Conservation (phyloP, 2,797 vertebrate genomes). For the Crocodylus rhombifer region DNA sequence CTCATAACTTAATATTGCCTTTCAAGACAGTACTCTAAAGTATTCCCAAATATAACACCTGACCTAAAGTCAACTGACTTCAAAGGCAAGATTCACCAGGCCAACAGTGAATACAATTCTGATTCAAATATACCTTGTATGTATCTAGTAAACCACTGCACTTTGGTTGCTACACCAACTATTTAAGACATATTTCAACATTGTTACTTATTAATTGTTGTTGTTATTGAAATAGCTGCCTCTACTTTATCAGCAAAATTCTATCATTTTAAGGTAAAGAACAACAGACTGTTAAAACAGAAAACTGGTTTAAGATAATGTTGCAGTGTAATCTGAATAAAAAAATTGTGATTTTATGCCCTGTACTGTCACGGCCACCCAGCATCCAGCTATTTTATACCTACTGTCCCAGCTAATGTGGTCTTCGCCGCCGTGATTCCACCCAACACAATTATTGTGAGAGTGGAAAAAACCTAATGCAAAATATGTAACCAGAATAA, state of each 20-base stretch:
- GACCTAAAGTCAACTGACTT: not conserved
- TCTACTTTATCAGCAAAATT: not conserved
- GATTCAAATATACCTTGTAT: not conserved
- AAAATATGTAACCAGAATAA: not conserved
- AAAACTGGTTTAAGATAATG: not conserved
- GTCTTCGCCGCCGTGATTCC: not conserved
- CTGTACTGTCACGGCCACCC: not conserved
- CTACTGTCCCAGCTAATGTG: not conserved
- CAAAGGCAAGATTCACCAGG: not conserved
- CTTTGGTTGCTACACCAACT: not conserved
- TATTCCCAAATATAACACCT: not conserved
- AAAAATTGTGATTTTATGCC: not conserved
- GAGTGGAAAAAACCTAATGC: not conserved
- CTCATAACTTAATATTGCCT: not conserved
- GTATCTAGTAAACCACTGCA: not conserved
- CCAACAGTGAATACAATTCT: fast-evolving
- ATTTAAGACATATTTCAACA: not conserved
- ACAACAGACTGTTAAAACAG: not conserved
- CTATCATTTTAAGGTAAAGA: not conserved
- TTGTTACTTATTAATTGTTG: not conserved
- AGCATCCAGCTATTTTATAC: not conserved
- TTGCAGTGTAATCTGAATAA: not conserved
- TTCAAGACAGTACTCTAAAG: not conserved
- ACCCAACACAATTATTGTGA: not conserved
- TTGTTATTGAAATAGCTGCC: not conserved